Evolutionary conservation across 2,888 invertebrate genomes (phyloP).

Genomic region (Folsomia manolachei): DNA sequence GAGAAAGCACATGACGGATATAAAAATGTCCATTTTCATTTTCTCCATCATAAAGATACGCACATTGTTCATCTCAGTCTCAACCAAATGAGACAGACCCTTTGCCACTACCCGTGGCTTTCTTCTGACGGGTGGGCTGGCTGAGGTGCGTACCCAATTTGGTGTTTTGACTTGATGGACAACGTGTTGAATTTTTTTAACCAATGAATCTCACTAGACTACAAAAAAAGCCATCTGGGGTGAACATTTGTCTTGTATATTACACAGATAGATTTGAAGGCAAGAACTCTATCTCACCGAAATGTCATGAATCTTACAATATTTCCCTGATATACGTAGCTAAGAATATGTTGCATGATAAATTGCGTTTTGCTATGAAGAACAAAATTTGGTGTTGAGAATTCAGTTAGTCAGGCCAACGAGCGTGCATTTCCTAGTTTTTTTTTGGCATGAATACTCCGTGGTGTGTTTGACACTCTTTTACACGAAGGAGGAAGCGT

Average conservation of each 20-base stretch:
- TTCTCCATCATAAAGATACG: background rate
- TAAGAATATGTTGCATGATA: constrained; percentile 17
- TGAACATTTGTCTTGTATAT: background rate
- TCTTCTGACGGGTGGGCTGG: too few species aligned
- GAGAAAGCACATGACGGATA: background rate
- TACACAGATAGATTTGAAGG: too few species aligned
- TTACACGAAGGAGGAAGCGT: background rate
- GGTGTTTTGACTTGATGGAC: background rate
- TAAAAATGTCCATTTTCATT: background rate
- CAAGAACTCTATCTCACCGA: too few species aligned
- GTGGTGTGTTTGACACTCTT: too few species aligned
- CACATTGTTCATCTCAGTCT: too few species aligned
- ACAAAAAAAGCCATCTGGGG: background rate
- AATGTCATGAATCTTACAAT: too few species aligned
- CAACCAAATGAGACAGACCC: background rate
- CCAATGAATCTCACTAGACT: background rate
- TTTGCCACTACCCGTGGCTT: too few species aligned
- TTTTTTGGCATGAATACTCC: background rate
- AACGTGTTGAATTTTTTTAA: background rate
- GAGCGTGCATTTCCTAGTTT: background rate
- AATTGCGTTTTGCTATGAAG: constrained; percentile 3
- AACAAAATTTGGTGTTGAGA: constrained; percentile 4
- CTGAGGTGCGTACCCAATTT: background rate
- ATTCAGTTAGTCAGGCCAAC: background rate
- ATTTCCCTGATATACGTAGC: background rate